Evolutionary conservation across 2,113 vertebrate genomes (phyloP), one percentile per base, ranked within the genome.

Genomic region (Cyanoderma ruficeps): DNA sequence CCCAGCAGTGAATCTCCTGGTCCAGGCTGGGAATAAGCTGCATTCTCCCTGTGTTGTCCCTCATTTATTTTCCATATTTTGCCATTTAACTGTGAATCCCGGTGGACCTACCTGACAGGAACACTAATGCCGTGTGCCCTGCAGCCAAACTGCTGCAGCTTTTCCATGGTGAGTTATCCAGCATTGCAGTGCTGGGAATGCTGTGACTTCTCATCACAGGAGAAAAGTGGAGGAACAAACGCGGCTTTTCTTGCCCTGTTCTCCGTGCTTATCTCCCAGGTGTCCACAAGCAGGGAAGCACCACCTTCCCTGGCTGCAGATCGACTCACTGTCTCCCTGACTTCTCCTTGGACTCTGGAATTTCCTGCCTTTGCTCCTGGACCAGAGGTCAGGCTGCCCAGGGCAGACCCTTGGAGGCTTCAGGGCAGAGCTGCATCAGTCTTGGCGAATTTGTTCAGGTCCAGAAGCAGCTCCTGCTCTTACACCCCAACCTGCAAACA

Each of bases 261-360:
- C 77, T 71, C 64, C n/a, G 5, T 80, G 79, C 89, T 98, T 94
- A 64, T 97, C 90, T 93, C 81, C 89, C 85, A 86, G 88, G 93
- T 91, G 96, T 94, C 35, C 30, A 27, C 8, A 30, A 81, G 35
- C 42, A 21, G 52, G 41, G 80, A 23, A 61, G 24, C 7, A 4
- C 15, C 63, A 52, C 61, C 63, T 90, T 71, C 8, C 33, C 24
- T 19, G n/a, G 24, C n/a, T 91, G 30, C 55, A 55, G 35, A 33
- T 47, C 0, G 0, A 31, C 67, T 68, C 37, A 0, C 33, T 50
- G 57, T 49, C 23, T 65, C 33, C 22, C 53, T 83, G 67, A 13
- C 16, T 68, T 81, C 22, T 20, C 31, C 69, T 70, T 47, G 64
- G 21, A 4, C 19, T 27, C n/a, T 2, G 5, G 50, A 37, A 89